Evolutionary conservation across 1,140 invertebrate species (phyloP).

Genomic region (Bacillus rossius): DNA sequence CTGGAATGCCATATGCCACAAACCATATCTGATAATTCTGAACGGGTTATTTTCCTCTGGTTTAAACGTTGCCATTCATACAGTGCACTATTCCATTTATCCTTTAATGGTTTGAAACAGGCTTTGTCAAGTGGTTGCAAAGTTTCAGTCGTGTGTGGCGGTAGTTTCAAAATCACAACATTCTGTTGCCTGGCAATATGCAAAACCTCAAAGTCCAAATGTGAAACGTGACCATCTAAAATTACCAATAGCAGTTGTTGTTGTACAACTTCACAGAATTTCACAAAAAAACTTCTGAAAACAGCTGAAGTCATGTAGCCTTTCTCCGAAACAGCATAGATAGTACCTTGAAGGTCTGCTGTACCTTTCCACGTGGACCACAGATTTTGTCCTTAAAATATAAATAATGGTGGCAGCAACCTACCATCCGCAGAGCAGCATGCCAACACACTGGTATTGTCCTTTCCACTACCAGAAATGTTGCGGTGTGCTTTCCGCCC

Average conservation of each 20-base stretch:
- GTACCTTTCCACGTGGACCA: conserved; percentile 15
- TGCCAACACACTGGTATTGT: conserved; percentile 12
- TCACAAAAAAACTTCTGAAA: conserved; percentile 11
- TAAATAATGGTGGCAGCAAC: conserved; percentile 6
- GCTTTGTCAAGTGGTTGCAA: conserved; percentile 11
- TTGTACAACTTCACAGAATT: conserved; percentile 3
- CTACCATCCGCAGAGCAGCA: conserved; percentile 12
- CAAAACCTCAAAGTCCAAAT: conserved; percentile 4
- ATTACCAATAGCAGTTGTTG: conserved; percentile 6
- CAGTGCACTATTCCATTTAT: conserved; percentile 1
- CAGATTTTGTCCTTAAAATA: conserved; percentile 12
- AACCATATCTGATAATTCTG: conserved; percentile 2
- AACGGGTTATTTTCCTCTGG: not conserved
- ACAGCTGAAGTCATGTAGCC: conserved; percentile 15
- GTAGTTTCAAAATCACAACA: conserved; percentile 10
- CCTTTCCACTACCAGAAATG: not conserved
- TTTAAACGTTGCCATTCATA: conserved; percentile 6
- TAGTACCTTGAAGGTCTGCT: conserved; percentile 8
- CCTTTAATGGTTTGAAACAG: conserved; percentile 12
- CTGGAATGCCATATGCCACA: conserved; percentile 6
- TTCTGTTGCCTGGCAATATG: conserved; percentile 6
- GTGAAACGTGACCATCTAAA: conserved; percentile 16
- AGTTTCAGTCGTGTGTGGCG: conserved; percentile 12
- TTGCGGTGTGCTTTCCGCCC: conserved; percentile 13
- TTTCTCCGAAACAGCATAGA: conserved; percentile 10